Base-by-base conservation (phyloP, 2,888 invertebrate species). In the Hypena proboscidalis region DNA sequence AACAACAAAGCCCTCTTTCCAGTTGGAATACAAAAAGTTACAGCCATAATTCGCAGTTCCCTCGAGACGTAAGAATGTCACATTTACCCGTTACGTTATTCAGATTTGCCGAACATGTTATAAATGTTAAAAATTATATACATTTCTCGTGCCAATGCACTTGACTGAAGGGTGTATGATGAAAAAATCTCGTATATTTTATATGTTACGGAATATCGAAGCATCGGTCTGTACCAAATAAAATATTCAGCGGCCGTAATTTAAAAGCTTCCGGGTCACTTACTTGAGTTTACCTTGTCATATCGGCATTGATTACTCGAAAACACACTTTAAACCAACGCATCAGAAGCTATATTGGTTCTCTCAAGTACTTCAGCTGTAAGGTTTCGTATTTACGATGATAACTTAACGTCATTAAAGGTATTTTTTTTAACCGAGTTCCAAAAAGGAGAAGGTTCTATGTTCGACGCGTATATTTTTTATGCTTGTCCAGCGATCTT, bases 231-330 rank as follows among this genome's bases (percentile, higher is more conserved):
- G 58, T 66, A 67, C 61, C 70, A 67, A 76, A 81, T 84, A 79
- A 84, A 84, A 81, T 83, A 83, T 84, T 83, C 81, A 77, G 58
- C 63, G 62, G 58, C 57, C 74, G 75, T 81, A 78, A 82, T 82
- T 83, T 80, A 74, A 81, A 81, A 79, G 77, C 76, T 81, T 81
- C 75, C 76, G 72, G 79, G 75, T 80, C 83, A 79, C 75, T 83
- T 74, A 69, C 69, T 71, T 53, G 44, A 47, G 66, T 65, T 71
- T 70, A 76, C 74, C 73, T 72, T 74, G 70, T 76, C 74, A 72
- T 75, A 50, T 53, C 44, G 47, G 20, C 31, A 46, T 53, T 68
- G 67, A 70, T 67, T 68, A 55, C 54, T 54, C 57, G 49, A 77
- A 80, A 67, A 60, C 74, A 43, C 45, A 70, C 74, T 64, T 63